Evolutionary conservation across 2,797 vertebrate genomes (phyloP), one percentile per base, ranked within the genome.

Genomic region (Aplochiton taeniatus): DNA sequence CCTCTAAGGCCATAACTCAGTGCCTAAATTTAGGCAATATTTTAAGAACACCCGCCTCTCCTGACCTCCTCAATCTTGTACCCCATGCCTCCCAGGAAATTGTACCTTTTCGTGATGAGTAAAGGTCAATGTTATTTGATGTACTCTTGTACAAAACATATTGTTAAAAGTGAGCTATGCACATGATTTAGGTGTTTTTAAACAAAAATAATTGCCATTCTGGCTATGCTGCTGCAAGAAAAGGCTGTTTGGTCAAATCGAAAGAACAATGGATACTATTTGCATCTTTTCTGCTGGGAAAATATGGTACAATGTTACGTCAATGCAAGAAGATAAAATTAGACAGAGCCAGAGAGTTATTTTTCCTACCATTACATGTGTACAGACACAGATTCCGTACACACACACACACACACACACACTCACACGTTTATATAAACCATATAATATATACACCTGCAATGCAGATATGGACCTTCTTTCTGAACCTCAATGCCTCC

Each of bases 1-100:
- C 80, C 84, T 85, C 70, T 69, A 74, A 16, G 79, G 86, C 81
- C 83, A 89, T 89, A 92, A 89, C 90, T 90, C 90, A 79, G 85
- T 58, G 78, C 90, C 93, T 94, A 93, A 93, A 92, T 93, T 92
- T 93, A 94, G 92, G 83, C 89, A 90, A 88, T 92, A 88, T 91
- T 89, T 89, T 87, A 88, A 86, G 85, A 85, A 74, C 73, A 76
- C 80, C 57, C 75, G 78, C 71, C 70, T 45, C 56, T 17, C 20
- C 31, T 31, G 31, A 31, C 44, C 59, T 44, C 58, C 50, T 4
- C 56, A 56, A 61, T 13, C 51, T 51, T 20, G 18, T 42, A 19
- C 59, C 18, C 52, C 16, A 52, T 74, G 68, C 72, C 65, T 72
- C 11, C 59, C 80, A 83, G 65, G 49, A 72, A 81, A 79, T 81